A percentile compares a stretch with the other conserved stretches of the same genome.
Conservation (phyloP, 2,113 vertebrate genomes). For the Lathamus discolor region DNA sequence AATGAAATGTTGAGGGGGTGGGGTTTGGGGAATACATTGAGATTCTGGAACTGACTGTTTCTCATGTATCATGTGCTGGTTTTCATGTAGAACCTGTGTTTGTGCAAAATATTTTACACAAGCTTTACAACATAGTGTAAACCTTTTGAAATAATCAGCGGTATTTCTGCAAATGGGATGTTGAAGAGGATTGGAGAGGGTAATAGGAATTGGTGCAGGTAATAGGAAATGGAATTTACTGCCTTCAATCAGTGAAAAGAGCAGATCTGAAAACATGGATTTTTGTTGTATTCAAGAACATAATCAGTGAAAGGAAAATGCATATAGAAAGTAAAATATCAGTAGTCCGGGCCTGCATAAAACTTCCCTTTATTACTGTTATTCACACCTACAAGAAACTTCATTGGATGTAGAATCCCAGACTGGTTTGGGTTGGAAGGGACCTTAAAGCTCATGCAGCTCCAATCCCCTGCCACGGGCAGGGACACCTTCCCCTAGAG, state of each 20-base stretch:
- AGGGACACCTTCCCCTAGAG: background rate
- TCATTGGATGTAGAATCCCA: background rate
- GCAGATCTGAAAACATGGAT: accelerated
- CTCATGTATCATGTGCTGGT: accelerated
- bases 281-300: background rate
- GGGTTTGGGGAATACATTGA: background rate
- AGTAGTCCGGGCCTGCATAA: background rate
- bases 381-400: background rate
- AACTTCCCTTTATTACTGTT: background rate
- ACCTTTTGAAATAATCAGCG: background rate
- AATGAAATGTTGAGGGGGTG: accelerated
- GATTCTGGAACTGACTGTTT: accelerated
- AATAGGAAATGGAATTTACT: background rate
- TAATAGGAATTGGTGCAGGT: background rate
- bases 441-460: background rate
- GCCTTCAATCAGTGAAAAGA: background rate
- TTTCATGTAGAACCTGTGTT: background rate
- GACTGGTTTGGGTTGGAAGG: background rate
- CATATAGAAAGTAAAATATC: background rate
- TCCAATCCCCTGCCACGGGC: too few species aligned
- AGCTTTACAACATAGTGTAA: background rate
- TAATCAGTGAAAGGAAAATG: background rate
- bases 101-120: accelerated
- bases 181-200: background rate
- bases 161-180: background rate